Evolutionary conservation across 2,888 invertebrate species (phyloP).

Genomic region (Parnassius apollo): DNA sequence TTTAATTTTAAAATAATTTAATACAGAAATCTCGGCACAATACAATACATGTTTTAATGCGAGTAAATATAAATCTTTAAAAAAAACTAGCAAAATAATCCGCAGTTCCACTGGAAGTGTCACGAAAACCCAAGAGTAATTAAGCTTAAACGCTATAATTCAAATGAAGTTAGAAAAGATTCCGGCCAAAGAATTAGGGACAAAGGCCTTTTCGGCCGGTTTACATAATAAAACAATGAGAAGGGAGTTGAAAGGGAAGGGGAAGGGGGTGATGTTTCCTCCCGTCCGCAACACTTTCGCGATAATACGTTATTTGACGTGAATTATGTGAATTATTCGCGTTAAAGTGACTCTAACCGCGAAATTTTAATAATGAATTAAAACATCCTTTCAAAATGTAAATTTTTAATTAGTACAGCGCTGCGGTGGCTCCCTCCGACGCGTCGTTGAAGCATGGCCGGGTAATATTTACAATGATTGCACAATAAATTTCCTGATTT

Average conservation of each 20-base stretch:
- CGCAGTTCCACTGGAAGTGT: conserved; percentile 26
- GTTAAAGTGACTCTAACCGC: conserved; percentile 63
- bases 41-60: no score
- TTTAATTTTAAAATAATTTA: no score
- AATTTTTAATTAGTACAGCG: conserved; percentile 73
- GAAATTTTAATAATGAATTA: conserved; percentile 77
- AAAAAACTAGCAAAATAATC: conserved; percentile 1
- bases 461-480: conserved; percentile 15
- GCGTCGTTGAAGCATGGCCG: conserved; percentile 28
- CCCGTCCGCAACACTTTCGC: conserved; percentile 33
- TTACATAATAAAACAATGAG: conserved; percentile 57
- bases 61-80: not conserved
- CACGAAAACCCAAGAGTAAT: conserved; percentile 51
- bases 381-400: conserved; percentile 75
- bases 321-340: conserved; percentile 56
- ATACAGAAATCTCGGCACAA: no score
- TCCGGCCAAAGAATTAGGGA: conserved; percentile 61
- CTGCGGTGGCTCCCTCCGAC: conserved; percentile 37
- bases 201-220: conserved; percentile 43
- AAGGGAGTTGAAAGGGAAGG: conserved; percentile 21
- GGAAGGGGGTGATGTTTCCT: conserved; percentile 12
- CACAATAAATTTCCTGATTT: conserved; percentile 10
- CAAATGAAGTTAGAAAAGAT: conserved; percentile 65
- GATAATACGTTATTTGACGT: conserved; percentile 56
- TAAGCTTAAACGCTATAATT: conserved; percentile 66